phyloP scores from a whole-genome alignment of 2,797 vertebrate species.

The Sus cebifrons region DNA sequence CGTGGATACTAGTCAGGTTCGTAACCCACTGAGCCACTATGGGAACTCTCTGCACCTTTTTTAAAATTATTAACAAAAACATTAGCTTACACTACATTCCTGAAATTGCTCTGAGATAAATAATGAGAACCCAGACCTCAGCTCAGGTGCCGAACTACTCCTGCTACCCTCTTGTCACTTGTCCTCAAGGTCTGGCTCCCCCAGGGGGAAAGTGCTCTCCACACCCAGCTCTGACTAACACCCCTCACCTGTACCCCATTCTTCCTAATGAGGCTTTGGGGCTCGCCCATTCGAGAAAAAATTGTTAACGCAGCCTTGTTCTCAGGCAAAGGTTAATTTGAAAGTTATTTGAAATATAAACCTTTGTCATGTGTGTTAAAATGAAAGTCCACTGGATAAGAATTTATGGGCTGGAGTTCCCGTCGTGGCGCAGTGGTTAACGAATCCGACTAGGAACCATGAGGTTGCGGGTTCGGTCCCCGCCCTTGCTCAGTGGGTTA shows the following conservation, averaged over 20 bases:
- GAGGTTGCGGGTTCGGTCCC: too few species aligned
- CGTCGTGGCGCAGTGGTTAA: too few species aligned
- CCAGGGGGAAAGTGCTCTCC: neutral
- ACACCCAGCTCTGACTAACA: neutral
- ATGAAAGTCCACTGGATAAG: slow-evolving; percentile 61
- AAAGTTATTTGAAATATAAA: slow-evolving; percentile 48
- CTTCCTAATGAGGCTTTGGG: slow-evolving; percentile 39
- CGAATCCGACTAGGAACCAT: too few species aligned
- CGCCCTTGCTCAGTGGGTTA: too few species aligned
- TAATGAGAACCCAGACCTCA: neutral
- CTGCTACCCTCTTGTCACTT: neutral
- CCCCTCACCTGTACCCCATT: neutral
- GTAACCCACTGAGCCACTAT: too few species aligned
- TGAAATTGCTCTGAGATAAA: neutral
- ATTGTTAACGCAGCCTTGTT: slow-evolving; percentile 46
- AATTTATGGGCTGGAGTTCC: neutral
- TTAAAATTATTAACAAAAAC: slow-evolving; percentile 3
- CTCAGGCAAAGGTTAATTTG: slow-evolving; percentile 70
- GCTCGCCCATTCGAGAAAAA: neutral
- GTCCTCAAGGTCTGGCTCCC: neutral
- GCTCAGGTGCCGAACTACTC: neutral
- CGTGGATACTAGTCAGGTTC: too few species aligned
- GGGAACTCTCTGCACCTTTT: neutral
- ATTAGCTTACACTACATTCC: neutral
- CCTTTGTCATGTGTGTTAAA: slow-evolving; percentile 60